Evolutionary conservation across 2,797 vertebrate genomes (phyloP), one percentile per base, ranked within the genome.

Genomic region (Bryconaethiops microstoma): DNA sequence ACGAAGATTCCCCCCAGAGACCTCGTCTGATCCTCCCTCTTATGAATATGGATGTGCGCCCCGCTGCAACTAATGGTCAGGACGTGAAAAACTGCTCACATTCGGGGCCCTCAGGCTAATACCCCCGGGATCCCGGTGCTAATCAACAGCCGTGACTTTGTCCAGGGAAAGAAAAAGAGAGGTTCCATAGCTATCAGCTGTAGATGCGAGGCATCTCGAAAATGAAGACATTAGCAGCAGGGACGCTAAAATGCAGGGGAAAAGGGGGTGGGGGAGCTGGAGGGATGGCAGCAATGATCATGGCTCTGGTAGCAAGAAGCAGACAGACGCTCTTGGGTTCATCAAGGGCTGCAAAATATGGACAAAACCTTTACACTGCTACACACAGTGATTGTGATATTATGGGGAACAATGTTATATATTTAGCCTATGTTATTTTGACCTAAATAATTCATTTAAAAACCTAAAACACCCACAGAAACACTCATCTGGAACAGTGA

Each of bases 11-110:
- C 86, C 69, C 86, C 83, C 89, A 14, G 63, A 79, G 88, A 83
- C 81, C 67, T 72, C 82, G 76, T 71, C 0, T 73, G 80, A 52
- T 84, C 74, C 78, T 71, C 78, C 85, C 87, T 83, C 85, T 93
- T 86, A 93, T 94, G 90, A 94, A 94, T 95, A 94, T 94, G 90
- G 84, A 94, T 91, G 73, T 75, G 77, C 77, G 78, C 84, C 88
- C 88, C 45, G 89, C 90, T 87, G 89, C 90, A 89, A 86, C 91
- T 92, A 91, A 94, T 92, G 90, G 90, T 85, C 89, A 90, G 82
- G 48, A 87, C 73, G 87, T 91, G 89, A 93, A 90, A 92, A 92
- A 93, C 89, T 81, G 92, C 83, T 86, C 88, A 69, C 85, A 88
- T 88, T 88, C 86, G 86, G 87, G 89, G 88, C 69, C 35, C 86